Evolutionary conservation across 2,888 invertebrate genomes (phyloP).

Genomic region (Dryocosmus kuriphilus): DNA sequence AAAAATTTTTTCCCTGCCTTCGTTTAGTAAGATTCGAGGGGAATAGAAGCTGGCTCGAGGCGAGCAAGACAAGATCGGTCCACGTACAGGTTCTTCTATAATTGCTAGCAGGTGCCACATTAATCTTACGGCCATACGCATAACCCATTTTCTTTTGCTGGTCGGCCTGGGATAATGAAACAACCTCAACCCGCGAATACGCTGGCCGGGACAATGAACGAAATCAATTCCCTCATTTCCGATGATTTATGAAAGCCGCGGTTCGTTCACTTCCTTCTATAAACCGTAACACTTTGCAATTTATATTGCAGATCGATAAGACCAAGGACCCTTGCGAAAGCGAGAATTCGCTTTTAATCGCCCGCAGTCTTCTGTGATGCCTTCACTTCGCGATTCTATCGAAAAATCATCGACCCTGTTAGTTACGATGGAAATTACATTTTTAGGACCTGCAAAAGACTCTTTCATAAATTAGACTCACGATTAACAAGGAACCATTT

Average conservation of each 20-base stretch:
- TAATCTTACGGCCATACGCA: slow-evolving; percentile 65
- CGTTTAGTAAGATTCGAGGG: slow-evolving; percentile 56
- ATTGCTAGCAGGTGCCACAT: slow-evolving; percentile 67
- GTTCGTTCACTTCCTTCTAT: slow-evolving; percentile 11
- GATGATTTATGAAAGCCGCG: slow-evolving; percentile 35
- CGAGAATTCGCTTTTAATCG: not conserved
- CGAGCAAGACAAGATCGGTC: slow-evolving; percentile 52
- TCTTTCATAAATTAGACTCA: not conserved
- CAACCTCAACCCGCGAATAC: slow-evolving; percentile 53
- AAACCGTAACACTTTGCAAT: slow-evolving; percentile 10
- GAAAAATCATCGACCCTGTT: not conserved
- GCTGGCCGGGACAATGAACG: slow-evolving; percentile 51
- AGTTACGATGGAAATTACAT: not conserved
- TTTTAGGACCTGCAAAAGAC: no score
- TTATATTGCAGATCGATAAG: slow-evolving; percentile 17
- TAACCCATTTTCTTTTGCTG: slow-evolving; percentile 63
- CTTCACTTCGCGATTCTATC: slow-evolving; percentile 2
- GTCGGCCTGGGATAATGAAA: slow-evolving; percentile 61
- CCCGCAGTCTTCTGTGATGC: not conserved
- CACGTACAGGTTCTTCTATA: slow-evolving; percentile 52
- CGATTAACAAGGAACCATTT: not conserved
- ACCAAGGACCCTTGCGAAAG: not conserved
- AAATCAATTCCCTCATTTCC: slow-evolving; percentile 62
- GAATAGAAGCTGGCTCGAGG: slow-evolving; percentile 54
- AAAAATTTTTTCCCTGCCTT: not conserved